phyloP scores from a whole-genome alignment of 2,797 vertebrate species.

The Sebastes diaconus region DNA sequence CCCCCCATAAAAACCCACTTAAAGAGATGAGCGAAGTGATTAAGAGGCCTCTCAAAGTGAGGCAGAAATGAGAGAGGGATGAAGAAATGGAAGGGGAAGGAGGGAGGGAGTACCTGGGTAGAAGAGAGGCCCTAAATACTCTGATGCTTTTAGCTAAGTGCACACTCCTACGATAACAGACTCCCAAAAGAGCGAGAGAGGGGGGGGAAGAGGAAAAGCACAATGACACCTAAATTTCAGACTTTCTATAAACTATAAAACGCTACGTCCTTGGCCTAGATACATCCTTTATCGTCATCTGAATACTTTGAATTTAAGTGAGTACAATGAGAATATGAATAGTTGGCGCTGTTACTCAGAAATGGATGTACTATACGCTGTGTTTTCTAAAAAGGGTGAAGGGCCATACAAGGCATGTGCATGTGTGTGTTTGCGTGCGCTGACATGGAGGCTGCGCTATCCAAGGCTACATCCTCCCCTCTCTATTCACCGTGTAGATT shows the following conservation, averaged over 20 bases:
- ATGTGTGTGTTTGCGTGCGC: background rate
- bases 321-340: constrained; percentile 67
- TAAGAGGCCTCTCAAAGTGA: constrained; percentile 81
- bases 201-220: constrained; percentile 12
- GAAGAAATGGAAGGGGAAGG: constrained; percentile 63
- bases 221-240: constrained; percentile 78
- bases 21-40: constrained; percentile 85
- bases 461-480: constrained; percentile 36
- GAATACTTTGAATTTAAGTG: constrained; percentile 61
- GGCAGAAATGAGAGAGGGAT: constrained; percentile 76
- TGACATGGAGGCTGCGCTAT: constrained; percentile 12
- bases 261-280: constrained; percentile 76
- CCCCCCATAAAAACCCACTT: constrained; percentile 84
- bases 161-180: constrained; percentile 74
- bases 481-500: constrained; percentile 52
- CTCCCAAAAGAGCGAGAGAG: constrained; percentile 64
- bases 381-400: constrained; percentile 35
- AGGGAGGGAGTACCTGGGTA: constrained; percentile 71
- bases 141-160: constrained; percentile 81
- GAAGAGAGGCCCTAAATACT: constrained; percentile 76
- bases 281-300: constrained; percentile 65
- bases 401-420: constrained; percentile 18
- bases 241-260: constrained; percentile 76
- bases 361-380: constrained; percentile 17
- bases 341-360: constrained; percentile 40